A percentile compares a stretch with the other conserved stretches of the same genome.
phyloP scores from a whole-genome alignment of 2,113 vertebrate genomes.

The Verasper variegatus region DNA sequence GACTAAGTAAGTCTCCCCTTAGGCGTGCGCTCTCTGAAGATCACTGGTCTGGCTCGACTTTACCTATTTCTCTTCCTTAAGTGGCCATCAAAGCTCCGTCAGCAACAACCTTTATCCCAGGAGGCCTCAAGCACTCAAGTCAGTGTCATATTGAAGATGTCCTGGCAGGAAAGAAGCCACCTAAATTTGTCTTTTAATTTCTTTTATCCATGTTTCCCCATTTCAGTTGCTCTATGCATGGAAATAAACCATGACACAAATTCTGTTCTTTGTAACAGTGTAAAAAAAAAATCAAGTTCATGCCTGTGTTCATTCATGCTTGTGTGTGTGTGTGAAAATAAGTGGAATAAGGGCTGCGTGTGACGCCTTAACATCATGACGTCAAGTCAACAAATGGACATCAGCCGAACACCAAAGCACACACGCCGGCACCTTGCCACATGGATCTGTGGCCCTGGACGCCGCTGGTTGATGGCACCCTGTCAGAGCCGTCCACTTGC shows the following conservation, averaged over 20 bases:
- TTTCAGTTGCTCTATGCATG: background rate
- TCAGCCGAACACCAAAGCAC: background rate
- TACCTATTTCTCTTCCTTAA: constrained; percentile 43
- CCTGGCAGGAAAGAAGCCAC: background rate
- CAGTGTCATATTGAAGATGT: constrained; percentile 17
- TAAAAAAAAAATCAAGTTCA: background rate
- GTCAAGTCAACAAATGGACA: background rate
- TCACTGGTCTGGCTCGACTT: constrained; percentile 40
- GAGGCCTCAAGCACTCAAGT: constrained; percentile 17
- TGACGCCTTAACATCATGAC: background rate
- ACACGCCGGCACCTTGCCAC: background rate
- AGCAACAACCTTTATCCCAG: constrained; percentile 38
- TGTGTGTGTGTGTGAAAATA: background rate
- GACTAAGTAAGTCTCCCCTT: constrained; percentile 37
- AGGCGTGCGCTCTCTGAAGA: constrained; percentile 47
- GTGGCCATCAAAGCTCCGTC: constrained; percentile 35
- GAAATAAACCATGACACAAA: background rate
- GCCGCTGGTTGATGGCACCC: constrained; percentile 28
- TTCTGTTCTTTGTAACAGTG: too few species aligned
- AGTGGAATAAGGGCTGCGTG: background rate
- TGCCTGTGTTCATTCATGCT: background rate
- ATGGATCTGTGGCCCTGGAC: constrained; percentile 17
- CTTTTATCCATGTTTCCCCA: background rate
- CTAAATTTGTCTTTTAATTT: constrained; percentile 5
- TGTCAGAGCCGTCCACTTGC: constrained; percentile 19